Percentiles rank a stretch among this genome's conserved stretches.
phyloP scores from a whole-genome alignment of 2,113 vertebrate species.

The Anoura caudifer region DNA sequence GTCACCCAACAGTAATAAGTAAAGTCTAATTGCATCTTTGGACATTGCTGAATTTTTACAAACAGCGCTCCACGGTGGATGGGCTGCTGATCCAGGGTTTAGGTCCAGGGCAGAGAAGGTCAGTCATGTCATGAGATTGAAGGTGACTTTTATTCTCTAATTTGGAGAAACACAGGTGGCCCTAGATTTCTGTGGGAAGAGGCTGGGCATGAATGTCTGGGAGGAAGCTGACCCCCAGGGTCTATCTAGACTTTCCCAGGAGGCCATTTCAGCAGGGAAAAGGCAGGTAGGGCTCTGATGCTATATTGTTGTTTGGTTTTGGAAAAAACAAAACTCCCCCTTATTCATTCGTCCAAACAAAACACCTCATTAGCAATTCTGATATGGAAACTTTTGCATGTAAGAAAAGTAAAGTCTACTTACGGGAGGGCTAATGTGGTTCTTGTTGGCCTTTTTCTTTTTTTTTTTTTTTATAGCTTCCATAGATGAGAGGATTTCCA shows the following conservation, averaged over 20 bases:
- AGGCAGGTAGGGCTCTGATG: slow-evolving; percentile 37
- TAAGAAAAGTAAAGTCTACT: neutral
- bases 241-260: slow-evolving; percentile 3
- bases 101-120: neutral
- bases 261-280: slow-evolving; percentile 22
- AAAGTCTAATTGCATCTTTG: slow-evolving; percentile 65
- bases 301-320: neutral
- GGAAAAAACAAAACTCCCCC: neutral
- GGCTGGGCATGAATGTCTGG: neutral
- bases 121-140: neutral
- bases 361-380: slow-evolving; percentile 36
- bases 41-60: slow-evolving; percentile 35
- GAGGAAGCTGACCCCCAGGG: slow-evolving; percentile 24
- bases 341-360: slow-evolving; percentile 7
- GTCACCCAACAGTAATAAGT: slow-evolving; percentile 61
- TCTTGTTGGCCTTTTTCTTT: neutral
- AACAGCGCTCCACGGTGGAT: neutral
- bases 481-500: neutral
- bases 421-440: neutral
- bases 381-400: slow-evolving; percentile 56
- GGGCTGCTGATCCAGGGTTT: slow-evolving; percentile 17
- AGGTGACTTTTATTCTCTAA: neutral
- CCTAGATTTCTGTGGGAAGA: neutral
- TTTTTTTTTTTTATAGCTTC: neutral
- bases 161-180: neutral